These are phyloP conservation scores for Plusia festucae DNA, from an alignment of 2,888 invertebrate genomes.

Conservation along the genomic window DNA sequence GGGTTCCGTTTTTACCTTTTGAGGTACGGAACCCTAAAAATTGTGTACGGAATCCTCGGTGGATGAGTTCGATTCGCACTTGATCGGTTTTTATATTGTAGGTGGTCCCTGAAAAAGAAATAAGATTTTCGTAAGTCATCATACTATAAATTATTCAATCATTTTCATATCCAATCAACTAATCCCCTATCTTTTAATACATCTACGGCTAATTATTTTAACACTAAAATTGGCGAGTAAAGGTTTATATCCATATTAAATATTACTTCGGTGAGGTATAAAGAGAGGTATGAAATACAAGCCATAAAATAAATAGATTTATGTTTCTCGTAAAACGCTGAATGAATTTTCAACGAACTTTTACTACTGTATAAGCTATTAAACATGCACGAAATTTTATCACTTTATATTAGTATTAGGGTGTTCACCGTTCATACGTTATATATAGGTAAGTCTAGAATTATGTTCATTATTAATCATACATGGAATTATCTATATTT, in stretches of 20 bases:
- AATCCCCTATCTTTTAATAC: not conserved
- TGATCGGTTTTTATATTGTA: too few species aligned
- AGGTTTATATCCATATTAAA: slow-evolving; percentile 39
- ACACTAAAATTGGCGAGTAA: slow-evolving; percentile 26
- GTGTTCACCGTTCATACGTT: not conserved
- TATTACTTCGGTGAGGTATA: slow-evolving; percentile 34
- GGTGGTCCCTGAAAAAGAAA: too few species aligned
- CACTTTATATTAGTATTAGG: slow-evolving; percentile 14
- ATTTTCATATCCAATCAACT: too few species aligned
- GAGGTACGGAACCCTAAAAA: too few species aligned
- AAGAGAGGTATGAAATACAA: slow-evolving; percentile 51
- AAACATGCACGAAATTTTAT: slow-evolving; percentile 42
- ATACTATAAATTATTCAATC: too few species aligned
- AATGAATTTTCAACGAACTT: slow-evolving; percentile 56
- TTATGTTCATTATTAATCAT: not conserved
- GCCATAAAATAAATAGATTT: slow-evolving; percentile 58
- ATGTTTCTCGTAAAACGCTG: slow-evolving; percentile 47
- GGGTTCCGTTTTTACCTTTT: too few species aligned
- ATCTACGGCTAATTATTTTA: not conserved
- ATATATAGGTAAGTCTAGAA: not conserved
- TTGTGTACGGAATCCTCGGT: too few species aligned
- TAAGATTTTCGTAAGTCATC: too few species aligned
- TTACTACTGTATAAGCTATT: slow-evolving; percentile 42
- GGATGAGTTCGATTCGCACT: too few species aligned
- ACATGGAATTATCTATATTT: too few species aligned